A percentile compares a stretch with the other conserved stretches of the same genome.
Evolutionary conservation across 2,113 vertebrate genomes (phyloP).

Genomic region (Pardalotus punctatus): DNA sequence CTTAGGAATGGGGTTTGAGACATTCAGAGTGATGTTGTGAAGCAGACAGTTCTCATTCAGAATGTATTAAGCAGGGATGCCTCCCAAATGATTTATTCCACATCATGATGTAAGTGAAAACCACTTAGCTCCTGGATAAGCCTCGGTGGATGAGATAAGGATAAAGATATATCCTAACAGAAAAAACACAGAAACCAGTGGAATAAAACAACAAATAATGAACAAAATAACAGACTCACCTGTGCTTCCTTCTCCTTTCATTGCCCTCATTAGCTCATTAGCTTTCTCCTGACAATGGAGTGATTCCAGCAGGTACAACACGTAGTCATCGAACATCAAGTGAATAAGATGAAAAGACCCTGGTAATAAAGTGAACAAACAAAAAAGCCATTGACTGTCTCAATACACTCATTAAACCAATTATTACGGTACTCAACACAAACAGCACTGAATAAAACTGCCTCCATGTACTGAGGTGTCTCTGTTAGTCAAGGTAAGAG

Average conservation of each 20-base stretch:
- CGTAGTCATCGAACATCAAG: constrained; percentile 98
- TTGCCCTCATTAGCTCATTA: constrained; percentile 94
- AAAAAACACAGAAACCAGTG: neutral
- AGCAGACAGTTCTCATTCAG: neutral
- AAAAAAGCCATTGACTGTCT: constrained; percentile 34
- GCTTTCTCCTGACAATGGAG: constrained; percentile 96
- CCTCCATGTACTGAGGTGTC: neutral
- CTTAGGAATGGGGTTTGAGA: neutral
- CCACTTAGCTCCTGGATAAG: neutral
- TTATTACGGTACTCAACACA: neutral
- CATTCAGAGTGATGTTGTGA: neutral
- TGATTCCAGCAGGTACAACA: constrained; percentile 95
- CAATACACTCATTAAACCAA: neutral
- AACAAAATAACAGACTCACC: constrained; percentile 73
- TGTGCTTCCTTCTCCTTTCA: constrained; percentile 89
- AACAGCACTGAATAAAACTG: neutral
- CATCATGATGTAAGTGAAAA: neutral
- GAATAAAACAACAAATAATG: neutral
- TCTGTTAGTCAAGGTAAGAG: neutral
- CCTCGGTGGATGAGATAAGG: neutral
- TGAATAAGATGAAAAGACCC: constrained; percentile 99
- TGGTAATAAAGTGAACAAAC: constrained; percentile 61
- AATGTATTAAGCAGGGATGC: neutral
- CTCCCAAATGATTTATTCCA: neutral
- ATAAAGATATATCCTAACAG: neutral